Base-by-base conservation (phyloP, 2,797 vertebrate genomes). In the Syndactyla subalaris region DNA sequence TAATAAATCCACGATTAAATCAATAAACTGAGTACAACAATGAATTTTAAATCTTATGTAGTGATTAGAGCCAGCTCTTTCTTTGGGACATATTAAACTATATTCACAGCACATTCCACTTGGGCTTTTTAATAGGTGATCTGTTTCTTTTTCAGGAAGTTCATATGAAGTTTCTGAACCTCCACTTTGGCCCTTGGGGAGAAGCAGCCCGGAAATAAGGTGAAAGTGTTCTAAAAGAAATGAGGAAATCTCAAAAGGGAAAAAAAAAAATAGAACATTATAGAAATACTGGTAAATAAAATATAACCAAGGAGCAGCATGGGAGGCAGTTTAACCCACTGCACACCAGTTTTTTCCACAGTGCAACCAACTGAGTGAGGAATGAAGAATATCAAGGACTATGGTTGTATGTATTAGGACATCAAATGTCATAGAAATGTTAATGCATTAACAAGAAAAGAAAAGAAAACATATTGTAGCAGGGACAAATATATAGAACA, bases 91-190 rank as follows among this genome's bases (percentile, higher is more conserved):
- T 71, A 90, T 89, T 94, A 95, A 94, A 93, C 61, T 83, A 32
- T 55, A 89, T 85, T 95, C 90, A 61, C 76, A 91, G 89, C 61
- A 85, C 93, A 93, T 93, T 95, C 66, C 93, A 86, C 88, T 84
- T 91, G 74, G 19, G 45, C 82, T 92, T 92, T 95, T 91, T 80
- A 94, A 91, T 93, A 91, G 93, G 96, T 92, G 92, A 94, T 96
- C 95, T 97, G 95, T 92, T 97, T 97, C 96, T 89, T 85, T 97
- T 96, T 96, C 92, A 95, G 96, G 94, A 97, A 96, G 93, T 97
- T 95, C 93, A 84, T 49, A 34, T n/a, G 85, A 96, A 97, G 94
- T 95, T 96, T 96, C 93, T 71, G 63, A 96, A 89, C 84, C 84
- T 94, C 79, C 70, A 88, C 76, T 88, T 93, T n/a, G 38, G 36